Evolutionary conservation across 2,888 invertebrate genomes (phyloP), one percentile per base, ranked within the genome.

Genomic region (Diachrysia chrysitis): DNA sequence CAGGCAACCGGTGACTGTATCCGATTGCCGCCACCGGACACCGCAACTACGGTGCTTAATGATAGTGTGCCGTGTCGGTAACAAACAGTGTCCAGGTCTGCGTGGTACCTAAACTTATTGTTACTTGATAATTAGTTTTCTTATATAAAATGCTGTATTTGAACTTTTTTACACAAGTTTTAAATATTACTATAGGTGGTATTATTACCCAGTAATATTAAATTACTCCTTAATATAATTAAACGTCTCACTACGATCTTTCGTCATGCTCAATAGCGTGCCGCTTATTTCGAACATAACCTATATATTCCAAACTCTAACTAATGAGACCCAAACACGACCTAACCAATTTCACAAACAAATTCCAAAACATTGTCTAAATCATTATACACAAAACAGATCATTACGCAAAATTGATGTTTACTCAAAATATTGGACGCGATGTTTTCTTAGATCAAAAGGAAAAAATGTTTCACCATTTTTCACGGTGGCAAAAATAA

Each of bases 401-500:
- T 90, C 88, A 89, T 92, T 90, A 90, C 78, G 82, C 63, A 71
- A 87, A 91, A 90, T 90, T 89, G 87, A 89, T 89, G 87, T 90
- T 89, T 89, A 83, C 85, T 78, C 81, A 89, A 90, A 92, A 89
- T 89, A 88, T 91, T 82, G 87, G 75, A 79, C 82, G 84, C 83
- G 87, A 90, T 90, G 87, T 89, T 91, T 89, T 84, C 86, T 83
- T 76, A 89, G 89, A 92, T 92, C 91, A 90, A 93, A 92, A 88
- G 87, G 82, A 85, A 87, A 85, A 91, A 90, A 90, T 89, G 84
- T 90, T 91, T 90, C 89, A 86, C 79, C 87, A 90, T 90, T 92
- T 93, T 92, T 90, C 89, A 89, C 87, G 90, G 90, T 89, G 89
- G 89, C 89, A 84, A 89, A 89, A 89, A 92, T 93, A 93, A 93